A percentile compares a stretch with the other conserved stretches of the same genome.
phyloP scores from a whole-genome alignment of 1,140 invertebrate genomes.

The Hyphantria cunea region DNA sequence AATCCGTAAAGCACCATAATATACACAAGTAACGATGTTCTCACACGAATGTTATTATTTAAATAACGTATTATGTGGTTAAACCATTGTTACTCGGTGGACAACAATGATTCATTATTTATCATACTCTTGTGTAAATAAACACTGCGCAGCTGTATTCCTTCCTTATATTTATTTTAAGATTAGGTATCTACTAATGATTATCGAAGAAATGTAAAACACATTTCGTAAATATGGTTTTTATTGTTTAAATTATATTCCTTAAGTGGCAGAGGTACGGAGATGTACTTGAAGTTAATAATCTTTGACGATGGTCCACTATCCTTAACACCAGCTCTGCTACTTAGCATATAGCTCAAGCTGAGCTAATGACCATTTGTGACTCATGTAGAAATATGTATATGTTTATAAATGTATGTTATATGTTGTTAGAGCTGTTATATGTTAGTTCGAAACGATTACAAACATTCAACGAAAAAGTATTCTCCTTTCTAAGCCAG shows the following conservation, averaged over 20 bases:
- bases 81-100: slow-evolving; percentile 9
- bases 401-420: too few species aligned
- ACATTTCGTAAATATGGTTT: not conserved
- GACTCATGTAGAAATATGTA: too few species aligned
- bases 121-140: slow-evolving; percentile 22
- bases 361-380: not conserved
- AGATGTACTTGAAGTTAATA: too few species aligned
- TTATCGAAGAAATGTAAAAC: not conserved
- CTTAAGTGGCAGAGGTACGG: too few species aligned
- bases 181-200: too few species aligned
- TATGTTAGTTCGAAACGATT: too few species aligned
- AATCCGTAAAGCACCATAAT: not conserved
- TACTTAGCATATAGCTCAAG: not conserved
- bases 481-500: too few species aligned
- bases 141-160: slow-evolving; percentile 22
- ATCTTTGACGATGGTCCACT: too few species aligned
- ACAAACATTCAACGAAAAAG: too few species aligned
- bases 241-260: not conserved
- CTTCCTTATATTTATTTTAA: too few species aligned
- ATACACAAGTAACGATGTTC: slow-evolving; percentile 8
- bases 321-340: not conserved
- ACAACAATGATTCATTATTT: slow-evolving; percentile 29
- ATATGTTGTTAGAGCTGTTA: too few species aligned
- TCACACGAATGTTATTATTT: slow-evolving; percentile 18
- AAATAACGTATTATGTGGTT: slow-evolving; percentile 28